These are phyloP conservation scores for Erebia aethiops DNA, from an alignment of 2,888 invertebrate genomes.

Conservation along the genomic window DNA sequence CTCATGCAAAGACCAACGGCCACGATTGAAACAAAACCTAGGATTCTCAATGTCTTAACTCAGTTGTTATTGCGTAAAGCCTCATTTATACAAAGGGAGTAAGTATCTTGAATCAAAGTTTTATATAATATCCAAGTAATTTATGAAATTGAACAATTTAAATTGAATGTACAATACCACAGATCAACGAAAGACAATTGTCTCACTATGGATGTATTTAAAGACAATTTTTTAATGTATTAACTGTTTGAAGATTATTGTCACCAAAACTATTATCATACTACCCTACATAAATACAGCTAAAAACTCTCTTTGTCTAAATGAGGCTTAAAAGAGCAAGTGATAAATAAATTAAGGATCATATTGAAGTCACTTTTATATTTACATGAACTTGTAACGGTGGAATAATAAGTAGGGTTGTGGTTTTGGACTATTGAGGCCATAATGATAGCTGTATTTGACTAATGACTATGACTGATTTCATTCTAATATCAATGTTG, in stretches of 20 bases:
- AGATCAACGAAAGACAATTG: not conserved
- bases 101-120: not conserved
- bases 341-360: conserved; percentile 69
- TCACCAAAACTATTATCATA: not conserved
- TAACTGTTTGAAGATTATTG: not conserved
- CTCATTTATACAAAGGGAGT: conserved; percentile 21
- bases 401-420: conserved; percentile 45
- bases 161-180: not conserved
- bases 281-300: not conserved
- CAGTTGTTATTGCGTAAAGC: conserved; percentile 63
- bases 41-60: conserved; percentile 54
- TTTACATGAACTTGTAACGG: conserved; percentile 50
- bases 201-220: not conserved
- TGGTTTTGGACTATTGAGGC: conserved; percentile 67
- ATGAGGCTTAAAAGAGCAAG: conserved; percentile 44
- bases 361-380: conserved; percentile 63
- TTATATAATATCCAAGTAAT: not conserved
- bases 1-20: conserved; percentile 78
- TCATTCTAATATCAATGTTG: conserved; percentile 43
- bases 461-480: conserved; percentile 68
- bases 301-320: conserved; percentile 2
- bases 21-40: conserved; percentile 63
- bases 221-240: not conserved
- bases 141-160: not conserved
- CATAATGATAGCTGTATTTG: conserved; percentile 57